Percentiles rank a stretch among this genome's conserved stretches.
These are phyloP conservation scores for Bovichtus diacanthus DNA, from an alignment of 2,797 vertebrate species.

Conservation along the genomic window DNA sequence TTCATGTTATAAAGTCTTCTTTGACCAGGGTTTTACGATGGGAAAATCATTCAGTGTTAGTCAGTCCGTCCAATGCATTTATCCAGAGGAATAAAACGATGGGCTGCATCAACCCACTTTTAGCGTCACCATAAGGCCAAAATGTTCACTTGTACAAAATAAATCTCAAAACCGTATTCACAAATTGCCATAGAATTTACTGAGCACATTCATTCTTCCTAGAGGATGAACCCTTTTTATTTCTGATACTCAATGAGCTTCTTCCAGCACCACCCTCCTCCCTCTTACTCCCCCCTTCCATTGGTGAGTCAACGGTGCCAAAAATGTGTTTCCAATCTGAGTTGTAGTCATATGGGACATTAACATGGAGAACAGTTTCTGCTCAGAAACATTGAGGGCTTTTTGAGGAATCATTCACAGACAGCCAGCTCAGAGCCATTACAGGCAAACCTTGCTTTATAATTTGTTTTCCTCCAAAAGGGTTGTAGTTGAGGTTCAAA, in stretches of 20 bases:
- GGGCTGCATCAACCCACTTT: background rate
- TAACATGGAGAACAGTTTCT: constrained; percentile 49
- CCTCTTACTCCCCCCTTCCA: constrained; percentile 3
- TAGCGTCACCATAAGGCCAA: background rate
- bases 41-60: background rate
- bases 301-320: constrained; percentile 49
- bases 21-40: background rate
- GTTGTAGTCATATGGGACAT: constrained; percentile 60
- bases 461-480: no score
- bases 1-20: background rate
- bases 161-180: background rate
- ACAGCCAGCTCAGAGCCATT: constrained; percentile 33
- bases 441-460: constrained; percentile 9
- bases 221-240: constrained; percentile 1
- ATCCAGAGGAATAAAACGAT: background rate
- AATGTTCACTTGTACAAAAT: background rate
- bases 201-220: background rate
- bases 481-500: no score
- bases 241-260: background rate
- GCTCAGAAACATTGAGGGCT: constrained; percentile 43
- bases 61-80: background rate
- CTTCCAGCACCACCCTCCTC: background rate
- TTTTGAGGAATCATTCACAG: constrained; percentile 42
- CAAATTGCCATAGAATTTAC: background rate
- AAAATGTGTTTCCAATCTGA: constrained; percentile 77